Conservation (phyloP, 2,797 vertebrate species). For the Sebastes taczanowskii region DNA sequence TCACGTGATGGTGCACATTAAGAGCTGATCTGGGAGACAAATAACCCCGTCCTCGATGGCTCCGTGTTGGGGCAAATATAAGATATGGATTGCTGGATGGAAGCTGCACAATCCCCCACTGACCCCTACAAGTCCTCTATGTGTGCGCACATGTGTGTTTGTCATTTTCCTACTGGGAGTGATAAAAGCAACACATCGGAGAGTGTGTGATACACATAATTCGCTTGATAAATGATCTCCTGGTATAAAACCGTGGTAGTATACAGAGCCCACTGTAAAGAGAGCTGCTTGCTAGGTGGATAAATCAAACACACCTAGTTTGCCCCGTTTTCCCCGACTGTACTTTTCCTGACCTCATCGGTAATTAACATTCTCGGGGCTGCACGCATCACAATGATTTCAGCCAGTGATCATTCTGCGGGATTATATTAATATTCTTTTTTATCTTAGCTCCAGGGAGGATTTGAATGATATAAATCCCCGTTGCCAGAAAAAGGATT, state of each 20-base stretch:
- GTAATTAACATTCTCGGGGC: conserved; percentile 50
- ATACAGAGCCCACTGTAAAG: conserved; percentile 5
- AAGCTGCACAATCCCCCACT: conserved; percentile 37
- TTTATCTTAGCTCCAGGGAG: conserved; percentile 48
- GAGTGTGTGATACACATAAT: conserved; percentile 32
- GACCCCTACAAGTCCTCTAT: conserved; percentile 38
- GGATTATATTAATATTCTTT: conserved; percentile 49
- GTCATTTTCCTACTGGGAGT: conserved; percentile 10
- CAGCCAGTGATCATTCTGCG: conserved; percentile 21
- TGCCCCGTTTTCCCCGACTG: background rate
- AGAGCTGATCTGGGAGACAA: conserved; percentile 31
- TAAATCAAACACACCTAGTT: conserved; percentile 32
- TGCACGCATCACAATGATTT: conserved; percentile 25
- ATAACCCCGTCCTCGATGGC: conserved; percentile 3
- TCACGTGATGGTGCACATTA: conserved; percentile 46
- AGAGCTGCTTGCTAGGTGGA: background rate
- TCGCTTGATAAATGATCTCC: conserved; percentile 39
- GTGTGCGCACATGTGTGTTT: conserved; percentile 7
- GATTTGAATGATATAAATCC: conserved; percentile 65
- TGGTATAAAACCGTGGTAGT: background rate
- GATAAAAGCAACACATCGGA: conserved; percentile 17
- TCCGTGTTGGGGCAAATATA: conserved; percentile 10
- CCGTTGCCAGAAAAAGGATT: conserved; percentile 47
- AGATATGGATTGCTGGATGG: conserved; percentile 44
- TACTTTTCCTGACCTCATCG: conserved; percentile 2